These are phyloP conservation scores for Cercopithecus diana DNA, from an alignment of 2,797 vertebrate genomes.

Conservation along the genomic window DNA sequence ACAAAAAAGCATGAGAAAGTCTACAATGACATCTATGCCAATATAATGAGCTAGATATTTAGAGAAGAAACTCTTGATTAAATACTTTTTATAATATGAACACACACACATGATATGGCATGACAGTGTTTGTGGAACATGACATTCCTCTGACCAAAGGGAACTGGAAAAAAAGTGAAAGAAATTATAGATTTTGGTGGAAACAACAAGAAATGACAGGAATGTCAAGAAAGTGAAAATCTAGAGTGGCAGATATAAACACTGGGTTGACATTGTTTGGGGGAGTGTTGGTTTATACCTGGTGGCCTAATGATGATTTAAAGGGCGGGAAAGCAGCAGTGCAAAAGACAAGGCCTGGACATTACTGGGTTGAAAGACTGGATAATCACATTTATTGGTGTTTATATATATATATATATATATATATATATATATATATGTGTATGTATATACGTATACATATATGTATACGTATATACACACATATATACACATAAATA, in stretches of 20 bases:
- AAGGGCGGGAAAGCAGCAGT: neutral
- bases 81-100: neutral
- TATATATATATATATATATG: too few relatives aligned
- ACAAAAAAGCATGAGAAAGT: neutral
- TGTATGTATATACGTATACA: too few relatives aligned
- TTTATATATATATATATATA: neutral
- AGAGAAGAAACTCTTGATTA: neutral
- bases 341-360: neutral
- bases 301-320: neutral
- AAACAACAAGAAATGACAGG: neutral
- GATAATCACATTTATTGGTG: neutral
- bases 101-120: neutral
- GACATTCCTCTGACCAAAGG: neutral
- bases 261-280: neutral
- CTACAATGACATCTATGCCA: neutral
- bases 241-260: neutral
- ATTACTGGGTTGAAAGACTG: neutral
- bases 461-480: too few relatives aligned
- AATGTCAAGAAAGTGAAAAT: neutral
- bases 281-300: neutral
- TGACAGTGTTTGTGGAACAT: neutral
- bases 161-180: neutral
- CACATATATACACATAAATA: too few relatives aligned
- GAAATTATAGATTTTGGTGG: neutral
- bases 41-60: neutral